Evolutionary conservation across 1,140 invertebrate genomes (phyloP).

Genomic region (Matsumurasca onukii): DNA sequence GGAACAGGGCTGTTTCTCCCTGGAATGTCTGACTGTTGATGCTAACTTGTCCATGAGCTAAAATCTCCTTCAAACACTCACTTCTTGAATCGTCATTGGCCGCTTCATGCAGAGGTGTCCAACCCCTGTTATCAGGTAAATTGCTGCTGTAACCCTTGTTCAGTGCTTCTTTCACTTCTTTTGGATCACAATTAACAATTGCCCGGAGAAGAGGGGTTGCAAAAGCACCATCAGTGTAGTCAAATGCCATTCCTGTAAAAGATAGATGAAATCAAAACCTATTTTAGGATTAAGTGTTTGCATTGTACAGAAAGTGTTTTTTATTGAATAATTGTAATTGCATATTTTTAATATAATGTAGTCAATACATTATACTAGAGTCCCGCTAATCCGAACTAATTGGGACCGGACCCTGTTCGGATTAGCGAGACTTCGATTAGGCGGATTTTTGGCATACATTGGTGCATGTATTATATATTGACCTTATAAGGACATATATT

Average conservation of each 20-base stretch:
- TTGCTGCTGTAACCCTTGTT: neutral
- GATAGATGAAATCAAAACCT: neutral
- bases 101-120: conserved; percentile 38
- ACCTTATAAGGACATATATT: too few relatives aligned
- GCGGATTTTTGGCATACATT: too few relatives aligned
- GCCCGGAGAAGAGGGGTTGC: neutral
- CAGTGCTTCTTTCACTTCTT: conserved; percentile 10
- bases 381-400: too few relatives aligned
- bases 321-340: neutral
- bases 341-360: too few relatives aligned
- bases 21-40: conserved; percentile 10
- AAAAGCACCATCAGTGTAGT: conserved; percentile 5
- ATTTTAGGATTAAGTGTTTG: too few relatives aligned
- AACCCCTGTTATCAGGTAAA: conserved; percentile 18
- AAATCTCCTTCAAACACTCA: conserved; percentile 31
- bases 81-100: conserved; percentile 21
- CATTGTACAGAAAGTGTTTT: neutral
- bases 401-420: too few relatives aligned
- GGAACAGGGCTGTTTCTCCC: neutral
- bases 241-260: conserved; percentile 11
- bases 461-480: too few relatives aligned
- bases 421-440: too few relatives aligned
- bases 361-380: too few relatives aligned
- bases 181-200: neutral
- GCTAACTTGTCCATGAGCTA: conserved; percentile 43